phyloP scores from a whole-genome alignment of 2,797 vertebrate genomes.

The Furcifer pardalis region DNA sequence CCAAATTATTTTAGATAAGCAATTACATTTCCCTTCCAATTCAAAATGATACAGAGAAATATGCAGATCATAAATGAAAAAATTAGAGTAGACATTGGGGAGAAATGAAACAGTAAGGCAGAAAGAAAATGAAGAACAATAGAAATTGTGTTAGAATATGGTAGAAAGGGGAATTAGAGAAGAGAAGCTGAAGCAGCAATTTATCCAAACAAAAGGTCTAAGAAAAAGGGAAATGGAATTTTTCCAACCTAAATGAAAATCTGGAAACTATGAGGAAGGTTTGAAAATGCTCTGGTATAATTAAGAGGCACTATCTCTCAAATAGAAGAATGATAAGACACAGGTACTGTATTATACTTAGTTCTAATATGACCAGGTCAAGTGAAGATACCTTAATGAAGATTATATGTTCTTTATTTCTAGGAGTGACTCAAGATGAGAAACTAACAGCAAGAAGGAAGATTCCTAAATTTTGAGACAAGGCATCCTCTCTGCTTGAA shows the following conservation, averaged over 20 bases:
- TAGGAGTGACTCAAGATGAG: too few species aligned
- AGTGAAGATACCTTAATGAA: background rate
- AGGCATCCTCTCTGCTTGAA: too few species aligned
- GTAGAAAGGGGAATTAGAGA: background rate
- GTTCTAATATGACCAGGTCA: background rate
- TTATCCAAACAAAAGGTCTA: background rate
- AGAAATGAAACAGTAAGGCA: background rate
- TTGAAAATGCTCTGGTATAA: background rate
- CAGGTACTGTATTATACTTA: background rate
- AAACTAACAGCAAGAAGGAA: too few species aligned
- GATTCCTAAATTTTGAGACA: too few species aligned
- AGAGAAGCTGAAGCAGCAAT: rapidly evolving
- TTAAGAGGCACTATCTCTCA: background rate
- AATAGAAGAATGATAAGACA: background rate
- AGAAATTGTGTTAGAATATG: background rate
- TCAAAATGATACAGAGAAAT: conserved; percentile 7
- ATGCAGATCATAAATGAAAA: background rate
- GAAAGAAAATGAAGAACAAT: background rate
- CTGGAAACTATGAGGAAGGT: background rate
- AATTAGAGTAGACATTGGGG: background rate
- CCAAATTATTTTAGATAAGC: conserved; percentile 16
- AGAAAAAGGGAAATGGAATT: conserved; percentile 4
- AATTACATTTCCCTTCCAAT: background rate
- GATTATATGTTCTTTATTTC: background rate
- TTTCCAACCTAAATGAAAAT: conserved; percentile 11